Evolutionary conservation across 2,888 invertebrate species (phyloP).

Genomic region (Eupithecia subumbrata): DNA sequence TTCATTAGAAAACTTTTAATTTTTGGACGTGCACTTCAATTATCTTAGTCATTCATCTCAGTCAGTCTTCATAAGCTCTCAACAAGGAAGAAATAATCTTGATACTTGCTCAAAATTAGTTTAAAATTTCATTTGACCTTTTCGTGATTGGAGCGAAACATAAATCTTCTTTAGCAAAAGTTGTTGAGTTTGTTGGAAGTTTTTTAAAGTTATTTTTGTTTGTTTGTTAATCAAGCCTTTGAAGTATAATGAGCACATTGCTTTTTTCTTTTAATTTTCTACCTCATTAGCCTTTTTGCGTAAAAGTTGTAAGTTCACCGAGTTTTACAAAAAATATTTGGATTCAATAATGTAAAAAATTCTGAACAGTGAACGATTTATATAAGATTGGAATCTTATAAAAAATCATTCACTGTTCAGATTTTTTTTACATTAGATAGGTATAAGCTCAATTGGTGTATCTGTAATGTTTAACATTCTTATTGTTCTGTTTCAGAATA

Average conservation of each 20-base stretch:
- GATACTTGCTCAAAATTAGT: constrained; percentile 59
- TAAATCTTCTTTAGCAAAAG: constrained; percentile 53
- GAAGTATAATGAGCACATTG: constrained; percentile 41
- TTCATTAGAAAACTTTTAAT: constrained; percentile 56
- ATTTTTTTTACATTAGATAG: no score
- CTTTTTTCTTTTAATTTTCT: constrained; percentile 20
- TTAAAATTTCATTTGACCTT: constrained; percentile 54
- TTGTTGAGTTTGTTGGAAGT: constrained; percentile 37
- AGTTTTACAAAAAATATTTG: background rate
- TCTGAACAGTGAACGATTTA: no score
- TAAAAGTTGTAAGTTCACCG: background rate
- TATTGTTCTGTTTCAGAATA: constrained; percentile 3
- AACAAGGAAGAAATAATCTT: constrained; percentile 57
- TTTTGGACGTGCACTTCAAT: constrained; percentile 68
- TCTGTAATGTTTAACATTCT: background rate
- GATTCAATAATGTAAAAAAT: background rate
- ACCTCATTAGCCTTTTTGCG: background rate
- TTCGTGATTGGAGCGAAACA: constrained; percentile 44
- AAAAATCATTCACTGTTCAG: no score
- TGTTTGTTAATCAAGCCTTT: constrained; percentile 32
- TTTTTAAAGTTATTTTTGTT: constrained; percentile 39
- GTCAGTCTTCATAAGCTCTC: constrained; percentile 68
- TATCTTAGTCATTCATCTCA: constrained; percentile 74
- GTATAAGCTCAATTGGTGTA: no score
- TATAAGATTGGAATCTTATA: no score